Percentiles rank a stretch among this genome's conserved stretches.
Conservation (phyloP, 2,113 vertebrate species). For the Alces alces region DNA sequence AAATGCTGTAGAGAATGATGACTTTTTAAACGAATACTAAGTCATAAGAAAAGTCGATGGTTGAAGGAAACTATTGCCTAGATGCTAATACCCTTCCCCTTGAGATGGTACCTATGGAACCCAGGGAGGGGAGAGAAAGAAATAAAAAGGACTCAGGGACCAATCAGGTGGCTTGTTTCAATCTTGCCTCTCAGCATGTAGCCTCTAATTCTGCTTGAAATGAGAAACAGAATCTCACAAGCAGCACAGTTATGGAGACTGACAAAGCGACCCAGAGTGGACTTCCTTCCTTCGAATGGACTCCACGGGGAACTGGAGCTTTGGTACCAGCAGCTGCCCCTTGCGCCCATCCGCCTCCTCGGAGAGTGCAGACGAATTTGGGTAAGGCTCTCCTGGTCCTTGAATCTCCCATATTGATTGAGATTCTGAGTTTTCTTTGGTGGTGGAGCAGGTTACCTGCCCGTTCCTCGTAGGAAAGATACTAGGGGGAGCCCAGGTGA, state of each 20-base stretch:
- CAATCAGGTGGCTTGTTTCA: neutral
- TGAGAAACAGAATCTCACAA: neutral
- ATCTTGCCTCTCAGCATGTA: neutral
- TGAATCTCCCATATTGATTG: neutral
- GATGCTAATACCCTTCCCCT: conserved; percentile 62
- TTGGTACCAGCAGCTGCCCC: neutral
- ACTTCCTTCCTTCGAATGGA: neutral
- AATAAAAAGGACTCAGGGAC: neutral
- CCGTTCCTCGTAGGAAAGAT: neutral
- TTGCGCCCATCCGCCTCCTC: neutral
- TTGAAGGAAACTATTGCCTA: neutral
- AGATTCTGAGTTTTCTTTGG: neutral
- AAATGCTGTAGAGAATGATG: neutral
- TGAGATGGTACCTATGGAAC: conserved; percentile 62
- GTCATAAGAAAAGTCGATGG: neutral
- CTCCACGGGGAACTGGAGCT: neutral
- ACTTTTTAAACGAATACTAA: neutral
- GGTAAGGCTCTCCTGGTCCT: neutral
- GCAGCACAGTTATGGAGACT: neutral
- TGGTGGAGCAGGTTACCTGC: neutral
- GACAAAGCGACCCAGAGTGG: neutral
- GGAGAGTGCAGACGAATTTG: neutral
- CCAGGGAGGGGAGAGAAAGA: neutral
- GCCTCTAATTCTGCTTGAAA: neutral
- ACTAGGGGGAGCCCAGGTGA: neutral